phyloP scores from a whole-genome alignment of 2,113 vertebrate species.

The Lathamus discolor region DNA sequence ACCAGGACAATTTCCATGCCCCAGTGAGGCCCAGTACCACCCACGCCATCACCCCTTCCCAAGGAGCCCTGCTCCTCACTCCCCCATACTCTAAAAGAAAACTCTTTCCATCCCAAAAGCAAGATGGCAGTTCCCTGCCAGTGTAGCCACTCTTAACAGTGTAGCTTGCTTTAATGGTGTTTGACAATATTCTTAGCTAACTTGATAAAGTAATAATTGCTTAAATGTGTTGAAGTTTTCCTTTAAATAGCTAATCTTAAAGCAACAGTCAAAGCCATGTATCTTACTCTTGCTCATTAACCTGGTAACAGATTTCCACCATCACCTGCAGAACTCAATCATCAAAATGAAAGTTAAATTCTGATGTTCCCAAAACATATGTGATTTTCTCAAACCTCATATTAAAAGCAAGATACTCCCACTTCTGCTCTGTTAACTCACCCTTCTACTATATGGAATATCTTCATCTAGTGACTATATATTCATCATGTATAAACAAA shows the following conservation, averaged over 20 bases:
- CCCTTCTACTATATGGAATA: background rate
- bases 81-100: background rate
- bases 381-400: background rate
- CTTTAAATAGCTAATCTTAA: background rate
- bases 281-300: background rate
- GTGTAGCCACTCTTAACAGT: background rate
- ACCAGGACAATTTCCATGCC: background rate
- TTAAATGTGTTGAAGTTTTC: background rate
- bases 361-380: background rate
- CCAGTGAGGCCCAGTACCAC: background rate
- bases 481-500: background rate
- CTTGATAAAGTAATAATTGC: background rate
- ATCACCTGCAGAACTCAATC: background rate
- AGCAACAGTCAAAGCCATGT: background rate
- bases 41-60: background rate
- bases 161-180: background rate
- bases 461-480: background rate
- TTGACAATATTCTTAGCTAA: background rate
- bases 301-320: background rate
- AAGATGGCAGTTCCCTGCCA: background rate
- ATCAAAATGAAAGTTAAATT: background rate
- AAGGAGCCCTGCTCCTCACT: background rate
- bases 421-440: background rate
- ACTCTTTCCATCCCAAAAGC: background rate
- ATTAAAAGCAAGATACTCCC: background rate